These are phyloP conservation scores for Ormyrus rosae DNA, from an alignment of 2,888 invertebrate genomes.

Conservation along the genomic window DNA sequence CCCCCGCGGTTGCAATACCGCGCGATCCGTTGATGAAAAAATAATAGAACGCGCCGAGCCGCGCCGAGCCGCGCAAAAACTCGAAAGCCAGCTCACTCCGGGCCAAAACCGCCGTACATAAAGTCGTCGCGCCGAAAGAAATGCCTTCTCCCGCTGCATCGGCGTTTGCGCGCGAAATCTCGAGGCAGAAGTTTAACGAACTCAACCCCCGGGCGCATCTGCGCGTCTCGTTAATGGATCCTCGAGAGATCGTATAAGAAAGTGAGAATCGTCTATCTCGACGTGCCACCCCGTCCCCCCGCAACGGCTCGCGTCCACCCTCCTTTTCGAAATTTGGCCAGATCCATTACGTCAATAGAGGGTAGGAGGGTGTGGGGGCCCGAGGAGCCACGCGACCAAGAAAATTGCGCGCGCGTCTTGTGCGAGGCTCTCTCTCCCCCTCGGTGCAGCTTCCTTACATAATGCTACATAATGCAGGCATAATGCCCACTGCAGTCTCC, in stretches of 20 bases:
- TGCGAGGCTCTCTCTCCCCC: background rate
- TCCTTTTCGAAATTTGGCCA: no score
- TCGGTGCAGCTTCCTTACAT: background rate
- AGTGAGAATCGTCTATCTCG: no score
- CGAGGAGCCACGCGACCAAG: slow-evolving; percentile 57
- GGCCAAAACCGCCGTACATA: no score
- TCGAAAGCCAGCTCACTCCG: no score
- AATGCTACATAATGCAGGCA: no score
- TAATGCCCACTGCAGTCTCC: slow-evolving; percentile 1
- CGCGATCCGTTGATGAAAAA: no score
- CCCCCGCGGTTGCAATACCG: background rate
- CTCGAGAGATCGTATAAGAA: background rate
- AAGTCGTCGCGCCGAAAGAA: no score
- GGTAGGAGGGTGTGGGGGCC: no score
- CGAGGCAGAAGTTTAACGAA: slow-evolving; percentile 18
- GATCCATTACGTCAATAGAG: slow-evolving; percentile 10
- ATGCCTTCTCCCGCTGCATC: background rate
- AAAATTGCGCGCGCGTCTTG: slow-evolving; percentile 58
- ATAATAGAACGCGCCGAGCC: no score
- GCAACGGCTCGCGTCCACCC: no score
- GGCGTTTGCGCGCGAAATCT: background rate
- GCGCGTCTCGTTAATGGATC: slow-evolving; percentile 25
- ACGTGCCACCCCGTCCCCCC: no score
- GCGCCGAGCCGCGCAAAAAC: background rate
- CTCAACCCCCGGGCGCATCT: slow-evolving; percentile 3